Evolutionary conservation across 2,888 invertebrate species (phyloP).

Genomic region (Maniola hyperantus): DNA sequence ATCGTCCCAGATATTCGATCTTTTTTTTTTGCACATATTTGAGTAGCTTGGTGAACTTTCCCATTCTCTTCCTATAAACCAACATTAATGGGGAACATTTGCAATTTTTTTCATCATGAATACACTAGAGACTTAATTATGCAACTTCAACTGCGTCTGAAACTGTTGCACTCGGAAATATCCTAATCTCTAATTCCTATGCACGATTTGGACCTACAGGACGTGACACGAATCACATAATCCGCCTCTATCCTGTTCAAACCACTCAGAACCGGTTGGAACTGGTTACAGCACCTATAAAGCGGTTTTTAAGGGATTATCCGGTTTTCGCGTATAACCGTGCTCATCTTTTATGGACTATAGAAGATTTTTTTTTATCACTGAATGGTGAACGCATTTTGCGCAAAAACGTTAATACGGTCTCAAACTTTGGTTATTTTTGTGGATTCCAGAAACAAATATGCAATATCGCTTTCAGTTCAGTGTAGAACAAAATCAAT

Average conservation of each 20-base stretch:
- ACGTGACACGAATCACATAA: conserved; percentile 61
- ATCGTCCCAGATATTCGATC: too few relatives aligned
- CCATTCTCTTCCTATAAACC: too few relatives aligned
- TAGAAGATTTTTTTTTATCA: background rate
- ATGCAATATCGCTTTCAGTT: too few relatives aligned
- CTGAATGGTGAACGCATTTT: background rate
- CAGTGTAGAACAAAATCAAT: too few relatives aligned
- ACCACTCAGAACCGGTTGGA: conserved; percentile 45
- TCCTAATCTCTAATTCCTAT: conserved; percentile 51
- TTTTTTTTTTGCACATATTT: too few relatives aligned
- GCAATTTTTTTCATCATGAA: conserved; percentile 13
- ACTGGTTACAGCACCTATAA: conserved; percentile 21
- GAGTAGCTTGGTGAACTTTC: too few relatives aligned
- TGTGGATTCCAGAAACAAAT: too few relatives aligned
- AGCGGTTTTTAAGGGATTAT: conserved; percentile 17
- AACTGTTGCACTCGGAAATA: conserved; percentile 47
- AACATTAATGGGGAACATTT: background rate
- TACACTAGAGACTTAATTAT: conserved; percentile 35
- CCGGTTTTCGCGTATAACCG: conserved; percentile 18
- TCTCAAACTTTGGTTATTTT: too few relatives aligned
- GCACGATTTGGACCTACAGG: conserved; percentile 48
- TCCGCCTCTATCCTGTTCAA: conserved; percentile 63
- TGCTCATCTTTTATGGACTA: conserved; percentile 24
- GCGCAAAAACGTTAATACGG: background rate
- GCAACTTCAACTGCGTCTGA: conserved; percentile 41